Conservation (phyloP, 2,113 vertebrate species). For the Phoxinus phoxinus region DNA sequence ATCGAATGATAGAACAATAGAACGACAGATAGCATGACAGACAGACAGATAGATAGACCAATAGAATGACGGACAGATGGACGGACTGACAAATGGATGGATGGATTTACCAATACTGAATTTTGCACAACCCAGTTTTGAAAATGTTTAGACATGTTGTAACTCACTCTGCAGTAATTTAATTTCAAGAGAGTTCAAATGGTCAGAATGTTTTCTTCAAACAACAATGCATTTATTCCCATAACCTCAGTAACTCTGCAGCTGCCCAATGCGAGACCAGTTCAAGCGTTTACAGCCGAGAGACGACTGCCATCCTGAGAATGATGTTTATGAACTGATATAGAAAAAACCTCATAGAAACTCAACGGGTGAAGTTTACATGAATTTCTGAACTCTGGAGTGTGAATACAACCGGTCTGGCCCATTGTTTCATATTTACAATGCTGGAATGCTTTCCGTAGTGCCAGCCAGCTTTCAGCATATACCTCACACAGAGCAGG, state of each 20-base stretch:
- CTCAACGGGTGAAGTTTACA: conserved; percentile 61
- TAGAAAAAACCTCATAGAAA: conserved; percentile 32
- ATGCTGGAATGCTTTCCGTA: conserved; percentile 67
- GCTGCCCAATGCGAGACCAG: conserved; percentile 48
- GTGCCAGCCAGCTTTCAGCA: conserved; percentile 65
- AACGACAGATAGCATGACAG: not conserved
- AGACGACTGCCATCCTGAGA: conserved; percentile 42
- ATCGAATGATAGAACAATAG: no score
- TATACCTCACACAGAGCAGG: conserved; percentile 37
- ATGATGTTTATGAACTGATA: conserved; percentile 40
- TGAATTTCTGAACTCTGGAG: conserved; percentile 64
- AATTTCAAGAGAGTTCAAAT: conserved; percentile 71
- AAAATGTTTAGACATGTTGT: conserved; percentile 21
- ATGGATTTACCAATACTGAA: no score
- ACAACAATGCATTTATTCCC: conserved; percentile 71
- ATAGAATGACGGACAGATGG: no score
- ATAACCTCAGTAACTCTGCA: conserved; percentile 54
- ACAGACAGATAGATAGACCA: no score
- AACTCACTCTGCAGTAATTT: conserved; percentile 63
- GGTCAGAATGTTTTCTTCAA: conserved; percentile 76
- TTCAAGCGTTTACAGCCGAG: conserved; percentile 54
- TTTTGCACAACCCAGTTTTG: not conserved
- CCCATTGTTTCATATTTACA: conserved; percentile 72
- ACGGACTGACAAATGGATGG: not conserved
- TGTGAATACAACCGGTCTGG: conserved; percentile 63